Percentiles rank a stretch among this genome's conserved stretches.
Conservation (phyloP, 2,888 invertebrate genomes). For the Odontocolon sp. region DNA sequence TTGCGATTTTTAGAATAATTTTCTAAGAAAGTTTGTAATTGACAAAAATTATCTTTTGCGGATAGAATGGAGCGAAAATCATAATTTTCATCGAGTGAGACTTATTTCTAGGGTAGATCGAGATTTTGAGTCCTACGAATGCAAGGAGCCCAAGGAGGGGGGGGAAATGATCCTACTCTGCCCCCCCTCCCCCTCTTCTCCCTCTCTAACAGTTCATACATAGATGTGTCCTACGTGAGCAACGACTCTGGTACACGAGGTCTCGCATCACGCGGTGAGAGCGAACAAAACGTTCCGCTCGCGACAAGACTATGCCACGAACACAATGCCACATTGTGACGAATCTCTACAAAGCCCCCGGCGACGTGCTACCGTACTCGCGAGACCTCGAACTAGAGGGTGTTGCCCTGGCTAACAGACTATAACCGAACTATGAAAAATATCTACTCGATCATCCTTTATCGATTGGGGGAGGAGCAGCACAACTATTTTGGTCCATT, state of each 20-base stretch:
- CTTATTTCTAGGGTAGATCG: background rate
- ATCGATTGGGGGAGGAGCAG: constrained; percentile 43
- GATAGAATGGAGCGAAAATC: too few species aligned
- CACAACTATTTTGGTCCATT: background rate
- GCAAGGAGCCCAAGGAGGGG: too few species aligned
- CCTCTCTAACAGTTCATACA: constrained; percentile 10
- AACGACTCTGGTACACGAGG: constrained; percentile 33
- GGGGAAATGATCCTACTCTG: background rate
- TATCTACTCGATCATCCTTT: constrained; percentile 47
- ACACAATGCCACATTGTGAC: constrained; percentile 77
- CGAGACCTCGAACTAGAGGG: constrained; percentile 36
- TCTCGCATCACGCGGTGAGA: constrained; percentile 40
- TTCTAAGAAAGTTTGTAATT: too few species aligned
- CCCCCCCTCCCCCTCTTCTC: background rate
- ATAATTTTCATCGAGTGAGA: too few species aligned
- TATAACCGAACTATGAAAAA: constrained; percentile 32
- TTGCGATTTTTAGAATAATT: too few species aligned
- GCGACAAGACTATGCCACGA: constrained; percentile 71
- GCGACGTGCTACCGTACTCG: constrained; percentile 28
- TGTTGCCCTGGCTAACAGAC: constrained; percentile 51
- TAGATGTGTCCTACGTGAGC: constrained; percentile 42
- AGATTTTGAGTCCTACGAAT: constrained; percentile 27
- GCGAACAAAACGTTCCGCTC: constrained; percentile 68
- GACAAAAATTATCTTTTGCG: too few species aligned
- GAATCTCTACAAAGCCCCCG: constrained; percentile 69